Evolutionary conservation across 2,797 vertebrate genomes (phyloP).

Genomic region (Cyclopterus lumpus): DNA sequence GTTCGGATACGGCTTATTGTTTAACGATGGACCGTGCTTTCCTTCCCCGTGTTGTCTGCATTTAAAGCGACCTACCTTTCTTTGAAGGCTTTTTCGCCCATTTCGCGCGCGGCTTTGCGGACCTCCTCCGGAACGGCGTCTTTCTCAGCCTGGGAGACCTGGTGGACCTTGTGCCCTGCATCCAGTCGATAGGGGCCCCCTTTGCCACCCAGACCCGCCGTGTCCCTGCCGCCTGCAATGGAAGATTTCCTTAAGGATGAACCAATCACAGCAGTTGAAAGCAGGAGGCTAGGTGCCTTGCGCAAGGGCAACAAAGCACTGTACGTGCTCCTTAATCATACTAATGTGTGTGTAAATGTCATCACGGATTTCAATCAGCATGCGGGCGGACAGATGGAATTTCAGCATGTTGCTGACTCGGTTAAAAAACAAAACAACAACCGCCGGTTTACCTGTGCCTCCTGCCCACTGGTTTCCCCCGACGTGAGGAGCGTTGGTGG

Average conservation of each 20-base stretch:
- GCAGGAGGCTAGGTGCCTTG: too few species aligned
- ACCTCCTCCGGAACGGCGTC: conserved; percentile 95
- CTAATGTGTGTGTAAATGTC: neutral
- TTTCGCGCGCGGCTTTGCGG: conserved; percentile 92
- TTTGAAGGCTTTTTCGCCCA: conserved; percentile 94
- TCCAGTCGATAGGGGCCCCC: conserved; percentile 96
- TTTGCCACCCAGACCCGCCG: conserved; percentile 95
- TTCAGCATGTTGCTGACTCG: neutral
- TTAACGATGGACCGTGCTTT: neutral
- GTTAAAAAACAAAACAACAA: neutral
- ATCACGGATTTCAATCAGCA: neutral
- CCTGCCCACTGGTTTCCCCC: conserved; percentile 98
- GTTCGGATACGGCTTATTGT: neutral
- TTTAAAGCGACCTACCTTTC: conserved; percentile 81
- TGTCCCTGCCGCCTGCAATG: conserved; percentile 92
- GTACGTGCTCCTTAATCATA: neutral
- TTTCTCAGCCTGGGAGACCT: conserved; percentile 94
- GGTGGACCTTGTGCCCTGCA: conserved; percentile 92
- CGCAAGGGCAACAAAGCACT: too few species aligned
- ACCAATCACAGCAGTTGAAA: too few species aligned
- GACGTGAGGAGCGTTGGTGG: conserved; percentile 89
- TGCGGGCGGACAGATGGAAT: neutral
- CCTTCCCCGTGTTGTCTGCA: too few species aligned
- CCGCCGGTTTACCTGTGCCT: conserved; percentile 86
- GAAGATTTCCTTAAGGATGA: neutral